Evolutionary conservation across 2,888 invertebrate genomes (phyloP).

Genomic region (Lottia gigantea): DNA sequence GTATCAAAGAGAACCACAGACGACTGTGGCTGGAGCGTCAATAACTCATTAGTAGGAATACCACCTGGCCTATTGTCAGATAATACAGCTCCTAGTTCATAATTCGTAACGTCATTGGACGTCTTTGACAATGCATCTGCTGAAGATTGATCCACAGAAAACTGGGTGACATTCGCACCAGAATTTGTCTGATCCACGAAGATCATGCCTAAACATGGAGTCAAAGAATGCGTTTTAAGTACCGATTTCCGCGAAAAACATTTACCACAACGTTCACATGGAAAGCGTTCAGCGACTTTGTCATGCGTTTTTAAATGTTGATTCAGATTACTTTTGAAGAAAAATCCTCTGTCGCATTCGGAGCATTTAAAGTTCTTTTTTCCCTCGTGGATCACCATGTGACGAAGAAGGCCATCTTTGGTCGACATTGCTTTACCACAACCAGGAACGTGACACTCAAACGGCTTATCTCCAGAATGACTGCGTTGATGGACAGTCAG

Average conservation of each 20-base stretch:
- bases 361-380: constrained; percentile 32
- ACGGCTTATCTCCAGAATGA: constrained; percentile 28
- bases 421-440: constrained; percentile 32
- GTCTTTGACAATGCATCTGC: no score
- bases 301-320: constrained; percentile 13
- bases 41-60: no score
- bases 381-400: constrained; percentile 33
- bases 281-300: not conserved
- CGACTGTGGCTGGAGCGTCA: no score
- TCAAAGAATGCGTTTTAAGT: not conserved
- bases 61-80: no score
- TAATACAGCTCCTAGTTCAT: no score
- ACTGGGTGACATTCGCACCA: no score
- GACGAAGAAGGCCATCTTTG: constrained; percentile 31
- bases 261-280: not conserved
- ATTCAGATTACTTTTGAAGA: constrained; percentile 21
- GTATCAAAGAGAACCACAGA: no score
- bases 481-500: not conserved
- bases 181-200: no score
- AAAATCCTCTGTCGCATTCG: constrained; percentile 27
- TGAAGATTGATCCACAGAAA: no score
- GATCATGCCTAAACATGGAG: not conserved
- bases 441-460: constrained; percentile 23
- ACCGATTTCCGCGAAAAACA: not conserved
- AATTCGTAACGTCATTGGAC: no score